phyloP scores from a whole-genome alignment of 2,888 invertebrate genomes.

The Euphydryas editha region DNA sequence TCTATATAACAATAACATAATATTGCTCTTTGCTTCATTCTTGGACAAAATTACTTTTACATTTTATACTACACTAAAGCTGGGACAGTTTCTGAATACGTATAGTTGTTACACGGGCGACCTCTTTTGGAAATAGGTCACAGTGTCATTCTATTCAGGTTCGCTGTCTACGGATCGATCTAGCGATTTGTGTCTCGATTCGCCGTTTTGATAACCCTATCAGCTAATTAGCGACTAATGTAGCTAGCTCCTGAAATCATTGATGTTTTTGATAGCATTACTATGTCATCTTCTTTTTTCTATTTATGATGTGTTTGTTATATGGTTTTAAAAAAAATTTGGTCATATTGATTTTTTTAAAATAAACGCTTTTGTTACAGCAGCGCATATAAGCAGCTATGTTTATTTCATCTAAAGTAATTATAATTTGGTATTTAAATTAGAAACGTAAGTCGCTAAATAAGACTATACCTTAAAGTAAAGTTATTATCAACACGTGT shows the following conservation, averaged over 20 bases:
- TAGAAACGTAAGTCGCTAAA: background rate
- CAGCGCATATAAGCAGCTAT: no score
- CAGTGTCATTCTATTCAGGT: slow-evolving; percentile 61
- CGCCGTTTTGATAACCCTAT: slow-evolving; percentile 25
- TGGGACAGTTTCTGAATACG: slow-evolving; percentile 45
- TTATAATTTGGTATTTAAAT: no score
- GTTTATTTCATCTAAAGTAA: no score
- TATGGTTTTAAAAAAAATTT: background rate
- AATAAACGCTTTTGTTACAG: background rate
- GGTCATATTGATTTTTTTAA: background rate
- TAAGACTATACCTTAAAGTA: background rate
- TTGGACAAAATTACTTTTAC: slow-evolving; percentile 22
- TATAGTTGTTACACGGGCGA: slow-evolving; percentile 53
- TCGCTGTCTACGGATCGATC: slow-evolving; percentile 54
- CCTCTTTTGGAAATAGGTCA: slow-evolving; percentile 72
- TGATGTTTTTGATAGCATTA: background rate
- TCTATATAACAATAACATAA: slow-evolving; percentile 2
- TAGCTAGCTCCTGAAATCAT: background rate
- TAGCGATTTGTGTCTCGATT: slow-evolving; percentile 48
- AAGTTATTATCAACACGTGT: background rate
- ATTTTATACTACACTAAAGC: slow-evolving; percentile 40
- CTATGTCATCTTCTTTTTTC: background rate
- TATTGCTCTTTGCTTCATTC: slow-evolving; percentile 6
- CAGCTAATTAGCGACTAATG: slow-evolving; percentile 17
- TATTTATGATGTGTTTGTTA: background rate